Evolutionary conservation across 2,113 vertebrate species (phyloP).

Genomic region (Tricholaema leucomelas): DNA sequence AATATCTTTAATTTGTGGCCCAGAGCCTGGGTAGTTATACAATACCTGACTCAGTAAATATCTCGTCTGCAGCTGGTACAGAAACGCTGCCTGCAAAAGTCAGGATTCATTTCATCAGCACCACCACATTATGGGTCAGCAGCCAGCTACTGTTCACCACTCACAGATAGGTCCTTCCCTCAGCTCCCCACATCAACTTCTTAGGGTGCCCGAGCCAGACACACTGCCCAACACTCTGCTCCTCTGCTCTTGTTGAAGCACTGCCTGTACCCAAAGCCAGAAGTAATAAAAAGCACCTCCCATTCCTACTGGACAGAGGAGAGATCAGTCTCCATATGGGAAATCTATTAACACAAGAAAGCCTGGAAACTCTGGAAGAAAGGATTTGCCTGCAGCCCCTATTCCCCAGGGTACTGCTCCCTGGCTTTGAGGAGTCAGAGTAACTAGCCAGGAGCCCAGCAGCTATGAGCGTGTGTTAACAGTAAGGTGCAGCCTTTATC

Average conservation of each 20-base stretch:
- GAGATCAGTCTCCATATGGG: not conserved
- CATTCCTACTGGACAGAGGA: not conserved
- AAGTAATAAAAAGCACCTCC: not conserved
- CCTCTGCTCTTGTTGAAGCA: not conserved
- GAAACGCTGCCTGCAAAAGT: constrained; percentile 81
- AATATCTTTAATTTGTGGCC: not conserved
- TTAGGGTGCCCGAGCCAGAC: not conserved
- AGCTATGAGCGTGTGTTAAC: not conserved
- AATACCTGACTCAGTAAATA: constrained; percentile 92
- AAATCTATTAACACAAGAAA: not conserved
- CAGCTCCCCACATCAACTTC: not conserved
- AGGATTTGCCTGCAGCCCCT: not conserved
- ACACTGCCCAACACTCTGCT: not conserved
- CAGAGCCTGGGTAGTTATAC: not conserved
- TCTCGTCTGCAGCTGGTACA: constrained; percentile 85
- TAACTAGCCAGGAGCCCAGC: not conserved
- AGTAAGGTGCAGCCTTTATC: not conserved
- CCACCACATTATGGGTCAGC: not conserved
- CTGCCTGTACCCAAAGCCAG: not conserved
- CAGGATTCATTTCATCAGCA: not conserved
- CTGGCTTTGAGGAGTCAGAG: not conserved
- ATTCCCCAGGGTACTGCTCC: not conserved
- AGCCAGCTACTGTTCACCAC: not conserved
- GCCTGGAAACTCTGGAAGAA: not conserved
- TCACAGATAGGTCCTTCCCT: not conserved